Evolutionary conservation across 1,140 invertebrate genomes (phyloP).

Genomic region (Drosophila bifasciata): DNA sequence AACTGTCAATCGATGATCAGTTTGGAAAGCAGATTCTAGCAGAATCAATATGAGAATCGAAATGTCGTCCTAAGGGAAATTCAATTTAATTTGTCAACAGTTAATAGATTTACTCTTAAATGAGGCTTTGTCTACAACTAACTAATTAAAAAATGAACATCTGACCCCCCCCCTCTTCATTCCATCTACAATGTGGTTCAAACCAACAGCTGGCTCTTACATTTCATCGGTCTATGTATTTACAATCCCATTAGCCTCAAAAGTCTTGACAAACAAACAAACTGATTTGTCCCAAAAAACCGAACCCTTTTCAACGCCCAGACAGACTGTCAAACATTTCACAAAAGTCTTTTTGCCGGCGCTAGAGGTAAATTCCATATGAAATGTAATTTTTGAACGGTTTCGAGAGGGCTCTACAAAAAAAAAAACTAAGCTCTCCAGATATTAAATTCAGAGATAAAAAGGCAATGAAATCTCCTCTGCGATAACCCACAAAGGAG

Average conservation of each 20-base stretch:
- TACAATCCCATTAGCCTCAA: constrained; percentile 35
- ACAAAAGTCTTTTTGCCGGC: constrained; percentile 1
- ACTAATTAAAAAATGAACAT: constrained; percentile 40
- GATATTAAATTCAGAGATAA: too few relatives aligned
- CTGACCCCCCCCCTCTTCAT: neutral
- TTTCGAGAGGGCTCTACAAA: too few relatives aligned
- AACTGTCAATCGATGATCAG: too few relatives aligned
- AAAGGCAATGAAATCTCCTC: too few relatives aligned
- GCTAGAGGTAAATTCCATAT: too few relatives aligned
- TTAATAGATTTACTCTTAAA: neutral
- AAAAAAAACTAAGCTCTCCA: too few relatives aligned
- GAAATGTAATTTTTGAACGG: too few relatives aligned
- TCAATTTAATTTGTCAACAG: constrained; percentile 25
- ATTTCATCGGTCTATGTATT: constrained; percentile 39
- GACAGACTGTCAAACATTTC: constrained; percentile 70
- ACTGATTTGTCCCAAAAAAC: constrained; percentile 22
- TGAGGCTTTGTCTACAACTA: constrained; percentile 7
- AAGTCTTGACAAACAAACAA: constrained; percentile 20
- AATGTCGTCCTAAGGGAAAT: too few relatives aligned
- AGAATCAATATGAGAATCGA: too few relatives aligned
- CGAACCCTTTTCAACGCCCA: constrained; percentile 65
- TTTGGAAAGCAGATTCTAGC: too few relatives aligned
- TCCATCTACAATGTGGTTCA: neutral
- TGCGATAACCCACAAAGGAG: too few relatives aligned
- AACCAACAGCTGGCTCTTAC: constrained; percentile 42